These are phyloP conservation scores for Tangara arthus DNA, from an alignment of 2,797 vertebrate genomes.

Conservation along the genomic window DNA sequence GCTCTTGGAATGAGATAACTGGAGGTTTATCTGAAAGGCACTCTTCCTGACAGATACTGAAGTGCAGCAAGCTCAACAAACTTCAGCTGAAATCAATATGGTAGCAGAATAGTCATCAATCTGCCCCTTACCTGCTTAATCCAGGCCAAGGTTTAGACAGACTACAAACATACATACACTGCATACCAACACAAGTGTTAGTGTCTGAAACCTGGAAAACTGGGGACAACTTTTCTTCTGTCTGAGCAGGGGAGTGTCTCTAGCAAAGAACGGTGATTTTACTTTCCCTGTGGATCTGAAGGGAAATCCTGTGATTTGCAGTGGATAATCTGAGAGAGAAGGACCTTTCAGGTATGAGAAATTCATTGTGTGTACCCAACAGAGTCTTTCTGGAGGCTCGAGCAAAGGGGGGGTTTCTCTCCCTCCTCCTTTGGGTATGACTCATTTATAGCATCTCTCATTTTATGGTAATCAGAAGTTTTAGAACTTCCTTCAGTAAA, in stretches of 20 bases:
- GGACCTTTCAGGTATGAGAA: not conserved
- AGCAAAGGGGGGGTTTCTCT: not conserved
- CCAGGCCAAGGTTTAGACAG: not conserved
- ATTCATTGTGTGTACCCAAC: not conserved
- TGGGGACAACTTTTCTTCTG: not conserved
- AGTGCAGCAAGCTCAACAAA: not conserved
- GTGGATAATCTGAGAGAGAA: not conserved
- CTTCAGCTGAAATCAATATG: slow-evolving; percentile 25
- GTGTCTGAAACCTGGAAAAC: not conserved
- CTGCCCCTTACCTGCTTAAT: slow-evolving; percentile 7
- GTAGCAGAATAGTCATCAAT: not conserved
- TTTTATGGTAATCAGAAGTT: not conserved
- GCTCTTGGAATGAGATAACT: not conserved
- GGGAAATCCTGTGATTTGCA: not conserved
- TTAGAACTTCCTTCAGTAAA: not conserved
- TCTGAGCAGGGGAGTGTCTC: not conserved
- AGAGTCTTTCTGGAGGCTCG: not conserved
- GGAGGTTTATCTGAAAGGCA: not conserved
- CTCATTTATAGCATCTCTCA: not conserved
- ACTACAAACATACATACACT: not conserved
- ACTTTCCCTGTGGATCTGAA: not conserved
- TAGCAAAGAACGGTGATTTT: not conserved
- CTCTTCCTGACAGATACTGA: not conserved
- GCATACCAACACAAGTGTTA: not conserved
- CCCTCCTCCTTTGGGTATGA: not conserved